Evolutionary conservation across 2,888 invertebrate species (phyloP), one percentile per base, ranked within the genome.

Genomic region (Hylaea fasciaria): DNA sequence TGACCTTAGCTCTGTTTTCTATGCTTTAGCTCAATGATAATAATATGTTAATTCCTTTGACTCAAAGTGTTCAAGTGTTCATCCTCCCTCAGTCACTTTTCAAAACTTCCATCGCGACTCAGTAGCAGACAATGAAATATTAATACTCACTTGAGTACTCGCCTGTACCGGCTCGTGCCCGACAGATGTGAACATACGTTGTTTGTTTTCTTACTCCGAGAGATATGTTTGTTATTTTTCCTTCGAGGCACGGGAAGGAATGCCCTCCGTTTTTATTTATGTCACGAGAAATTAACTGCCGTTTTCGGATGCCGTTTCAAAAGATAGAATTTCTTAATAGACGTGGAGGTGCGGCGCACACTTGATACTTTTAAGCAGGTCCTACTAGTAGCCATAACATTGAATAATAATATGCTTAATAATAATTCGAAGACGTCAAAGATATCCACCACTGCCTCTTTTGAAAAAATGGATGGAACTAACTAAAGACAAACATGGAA

Each of bases 171-270:
- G 40, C 87, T 73, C 89, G 88, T 86, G 89, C 79, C 72, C 82
- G 84, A 91, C 92, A 91, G 91, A 91, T 92, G 92, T 89, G 89
- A 91, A 90, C 92, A 91, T 82, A 89, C 88, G 89, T 83, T 89
- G 91, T 91, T 91, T 91, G 91, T 91, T 91, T 89, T 90, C 90
- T 84, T 89, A 86, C 86, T 88, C 85, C 84, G 81, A 86, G 85
- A 90, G 89, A 91, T 90, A 90, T 91, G 91, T 91, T 89, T 91
- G 88, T 91, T 90, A 82, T 89, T 87, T 83, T 85, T 83, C 81
- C 73, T 70, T 69, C 65, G 60, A 76, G 78, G 52, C 50, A 50
- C 55, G 50, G 53, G 53, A 58, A 48, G 81, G 80, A 82, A 81
- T 77, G 82, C 82, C 77, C 78, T 77, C 82, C 81, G 77, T 81